Evolutionary conservation across 1,140 invertebrate genomes (phyloP).

Genomic region (Tigriopus japonicus): DNA sequence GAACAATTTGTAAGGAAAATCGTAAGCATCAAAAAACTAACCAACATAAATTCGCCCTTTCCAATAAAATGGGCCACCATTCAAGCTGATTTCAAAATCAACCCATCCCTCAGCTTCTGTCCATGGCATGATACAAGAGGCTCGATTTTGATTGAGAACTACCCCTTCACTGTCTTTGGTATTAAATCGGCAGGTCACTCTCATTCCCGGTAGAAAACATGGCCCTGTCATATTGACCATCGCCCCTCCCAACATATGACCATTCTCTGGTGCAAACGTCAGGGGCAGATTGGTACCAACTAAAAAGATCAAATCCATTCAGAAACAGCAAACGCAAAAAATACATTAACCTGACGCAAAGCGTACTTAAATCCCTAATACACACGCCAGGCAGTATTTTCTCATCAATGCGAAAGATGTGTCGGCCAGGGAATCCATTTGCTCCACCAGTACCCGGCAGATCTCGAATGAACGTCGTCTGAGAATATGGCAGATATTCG

Average conservation of each 20-base stretch:
- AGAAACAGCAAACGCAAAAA: background rate
- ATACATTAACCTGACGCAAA: background rate
- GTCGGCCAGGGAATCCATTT: conserved; percentile 67
- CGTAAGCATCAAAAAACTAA: conserved; percentile 24
- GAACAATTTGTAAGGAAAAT: background rate
- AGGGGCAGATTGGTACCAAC: conserved; percentile 56
- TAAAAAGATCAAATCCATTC: no score
- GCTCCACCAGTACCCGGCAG: conserved; percentile 60
- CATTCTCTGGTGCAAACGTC: conserved; percentile 75
- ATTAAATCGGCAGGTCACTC: conserved; percentile 45
- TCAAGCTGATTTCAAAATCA: conserved; percentile 60
- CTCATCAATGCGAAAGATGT: conserved; percentile 85
- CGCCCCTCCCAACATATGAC: conserved; percentile 84
- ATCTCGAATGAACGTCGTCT: conserved; percentile 59
- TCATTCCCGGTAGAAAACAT: conserved; percentile 51
- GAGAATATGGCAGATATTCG: conserved; percentile 77
- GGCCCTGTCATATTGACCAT: conserved; percentile 87
- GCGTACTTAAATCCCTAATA: conserved; percentile 27
- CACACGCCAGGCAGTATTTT: conserved; percentile 78
- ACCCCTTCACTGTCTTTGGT: conserved; percentile 22
- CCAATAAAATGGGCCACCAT: conserved; percentile 62
- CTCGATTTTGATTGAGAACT: conserved; percentile 39
- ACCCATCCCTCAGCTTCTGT: conserved; percentile 80
- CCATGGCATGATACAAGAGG: conserved; percentile 67
- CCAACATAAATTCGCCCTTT: conserved; percentile 77